Evolutionary conservation across 2,113 vertebrate genomes (phyloP).

Genomic region (Mirza zaza): DNA sequence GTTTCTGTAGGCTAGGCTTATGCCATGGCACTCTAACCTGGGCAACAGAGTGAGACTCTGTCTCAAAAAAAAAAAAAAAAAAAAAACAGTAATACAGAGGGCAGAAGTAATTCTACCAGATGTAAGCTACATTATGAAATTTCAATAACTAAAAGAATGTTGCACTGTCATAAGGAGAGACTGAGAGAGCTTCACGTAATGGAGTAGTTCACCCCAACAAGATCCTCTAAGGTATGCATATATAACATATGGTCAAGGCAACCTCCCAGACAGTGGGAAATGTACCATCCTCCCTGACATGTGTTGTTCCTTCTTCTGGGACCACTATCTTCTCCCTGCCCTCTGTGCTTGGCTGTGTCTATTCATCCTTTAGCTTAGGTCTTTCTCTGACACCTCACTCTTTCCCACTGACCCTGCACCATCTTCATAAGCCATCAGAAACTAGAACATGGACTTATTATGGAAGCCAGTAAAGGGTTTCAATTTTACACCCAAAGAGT

Average conservation of each 20-base stretch:
- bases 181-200: neutral
- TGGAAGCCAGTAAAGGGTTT: neutral
- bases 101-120: neutral
- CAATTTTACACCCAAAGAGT: neutral
- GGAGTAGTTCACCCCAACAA: neutral
- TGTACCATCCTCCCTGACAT: neutral
- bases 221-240: neutral
- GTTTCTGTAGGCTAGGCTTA: too few relatives aligned
- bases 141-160: neutral
- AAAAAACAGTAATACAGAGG: neutral
- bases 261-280: neutral
- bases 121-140: neutral
- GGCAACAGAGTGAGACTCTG: too few relatives aligned
- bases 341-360: neutral
- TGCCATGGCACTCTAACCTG: too few relatives aligned
- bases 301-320: neutral
- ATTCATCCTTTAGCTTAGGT: rapidly evolving
- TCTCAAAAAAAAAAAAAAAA: too few relatives aligned
- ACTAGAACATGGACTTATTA: neutral
- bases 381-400: neutral
- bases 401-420: neutral
- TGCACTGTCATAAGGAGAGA: neutral
- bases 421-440: neutral
- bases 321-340: rapidly evolving
- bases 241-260: neutral